A percentile compares a stretch with the other conserved stretches of the same genome.
Evolutionary conservation across 2,113 vertebrate species (phyloP).

Genomic region (Acanthochromis polyacanthus): DNA sequence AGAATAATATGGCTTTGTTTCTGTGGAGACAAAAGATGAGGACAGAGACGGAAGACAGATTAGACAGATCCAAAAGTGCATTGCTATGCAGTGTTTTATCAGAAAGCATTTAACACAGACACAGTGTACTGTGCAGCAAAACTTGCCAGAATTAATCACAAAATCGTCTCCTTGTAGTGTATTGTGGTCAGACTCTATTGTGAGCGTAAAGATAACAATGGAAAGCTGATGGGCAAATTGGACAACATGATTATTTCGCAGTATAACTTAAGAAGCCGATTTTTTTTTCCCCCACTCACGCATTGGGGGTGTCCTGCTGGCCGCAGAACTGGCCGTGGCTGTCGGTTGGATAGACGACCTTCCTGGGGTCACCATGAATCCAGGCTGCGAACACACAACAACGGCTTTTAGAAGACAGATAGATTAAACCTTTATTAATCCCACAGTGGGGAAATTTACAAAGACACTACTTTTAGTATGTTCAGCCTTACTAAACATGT

Average conservation of each 20-base stretch:
- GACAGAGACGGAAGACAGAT: conserved; percentile 28
- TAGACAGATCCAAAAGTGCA: conserved; percentile 32
- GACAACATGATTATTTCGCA: conserved; percentile 49
- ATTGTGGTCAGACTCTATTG: conserved; percentile 41
- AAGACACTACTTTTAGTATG: neutral
- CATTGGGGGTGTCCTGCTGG: conserved; percentile 90
- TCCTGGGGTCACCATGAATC: conserved; percentile 94
- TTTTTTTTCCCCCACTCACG: conserved; percentile 86
- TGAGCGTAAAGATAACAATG: conserved; percentile 41
- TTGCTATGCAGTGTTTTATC: conserved; percentile 40
- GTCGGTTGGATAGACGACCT: conserved; percentile 94
- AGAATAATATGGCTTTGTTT: conserved; percentile 97
- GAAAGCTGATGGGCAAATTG: conserved; percentile 41
- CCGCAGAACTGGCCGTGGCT: conserved; percentile 96
- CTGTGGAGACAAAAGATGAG: conserved; percentile 79
- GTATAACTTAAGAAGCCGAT: conserved; percentile 11
- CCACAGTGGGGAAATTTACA: too few species aligned
- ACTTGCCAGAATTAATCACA: conserved; percentile 58
- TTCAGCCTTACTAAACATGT: rapidly evolving
- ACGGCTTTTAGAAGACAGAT: neutral
- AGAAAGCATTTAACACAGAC: conserved; percentile 12
- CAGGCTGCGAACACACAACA: conserved; percentile 87
- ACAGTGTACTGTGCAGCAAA: neutral
- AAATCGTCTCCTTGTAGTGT: conserved; percentile 36
- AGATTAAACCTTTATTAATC: too few species aligned